Base-by-base conservation (phyloP, 1,140 invertebrate species). In the Drosophila tristis region DNA sequence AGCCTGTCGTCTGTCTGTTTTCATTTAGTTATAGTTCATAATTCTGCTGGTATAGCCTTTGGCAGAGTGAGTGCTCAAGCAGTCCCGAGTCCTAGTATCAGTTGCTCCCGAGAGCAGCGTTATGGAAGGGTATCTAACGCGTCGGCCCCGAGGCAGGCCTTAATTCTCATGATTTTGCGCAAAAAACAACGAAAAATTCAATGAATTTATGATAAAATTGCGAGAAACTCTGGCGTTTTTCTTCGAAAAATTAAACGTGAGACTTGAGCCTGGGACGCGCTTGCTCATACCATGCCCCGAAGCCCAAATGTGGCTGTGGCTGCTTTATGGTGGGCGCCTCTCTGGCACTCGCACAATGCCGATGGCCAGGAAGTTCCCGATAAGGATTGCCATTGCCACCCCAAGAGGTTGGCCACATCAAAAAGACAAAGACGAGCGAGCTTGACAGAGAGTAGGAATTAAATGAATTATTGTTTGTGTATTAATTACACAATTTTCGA, bases 131-230 rank as follows among this genome's bases (percentile, higher is more conserved):
- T 67, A 67, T 13, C 8, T 25, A 8, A 31, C 29, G 7, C 7
- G 29, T 31, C 29, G 29, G 2, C 7, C 7, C 29, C 29, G 29
- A 8, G 6, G 23, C 16, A 5, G 43, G 25, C 4, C 5, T 48
- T 43, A 7, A 31, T 47, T 42, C 57, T 44, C 26, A 42, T 44
- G n/a, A n/a, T 25, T 29, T 60, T 48, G 53, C 61, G 43, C 59
- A 64, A 60, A 47, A 66, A 57, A 75, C 61, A 61, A 79, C 53
- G 74, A 80, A 25, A 81, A 91, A 89, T 91, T 90, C 85, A 78
- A 71, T 91, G 85, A 91, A 91, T 91, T 91, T 81, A 86, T 91
- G 80, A 84, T 87, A 78, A 87, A 91, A 91, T 91, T 91, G 85
- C 90, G 81, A 91, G 90, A 91, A 91, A 91, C 81, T 80, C 71